Conservation (phyloP, 2,888 invertebrate species). For the Anoplius nigerrimus region DNA sequence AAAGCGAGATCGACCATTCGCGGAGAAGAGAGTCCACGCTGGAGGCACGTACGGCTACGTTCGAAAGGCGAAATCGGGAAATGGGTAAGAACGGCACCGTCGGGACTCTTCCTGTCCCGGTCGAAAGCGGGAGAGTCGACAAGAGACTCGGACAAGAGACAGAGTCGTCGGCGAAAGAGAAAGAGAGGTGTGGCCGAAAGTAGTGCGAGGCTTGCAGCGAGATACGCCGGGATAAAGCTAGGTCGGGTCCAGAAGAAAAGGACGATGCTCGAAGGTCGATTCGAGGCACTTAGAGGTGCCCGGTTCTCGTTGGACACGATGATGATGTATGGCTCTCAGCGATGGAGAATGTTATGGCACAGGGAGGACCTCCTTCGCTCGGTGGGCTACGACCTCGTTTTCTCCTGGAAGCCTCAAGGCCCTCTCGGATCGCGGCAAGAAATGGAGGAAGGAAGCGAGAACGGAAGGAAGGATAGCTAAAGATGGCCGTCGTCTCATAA, state of each 20-base stretch:
- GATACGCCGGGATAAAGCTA: slow-evolving; percentile 43
- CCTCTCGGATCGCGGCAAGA: slow-evolving; percentile 36
- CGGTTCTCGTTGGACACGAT: slow-evolving; percentile 61
- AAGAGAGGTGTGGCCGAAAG: slow-evolving; percentile 13
- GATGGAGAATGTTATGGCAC: slow-evolving; percentile 51
- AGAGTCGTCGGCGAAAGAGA: slow-evolving; percentile 2
- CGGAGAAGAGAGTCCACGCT: background rate
- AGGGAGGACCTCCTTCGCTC: slow-evolving; percentile 37
- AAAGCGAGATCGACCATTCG: background rate
- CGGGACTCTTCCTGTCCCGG: background rate
- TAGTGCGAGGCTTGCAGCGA: slow-evolving; percentile 25
- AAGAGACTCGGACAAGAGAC: slow-evolving; percentile 14
- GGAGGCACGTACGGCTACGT: background rate
- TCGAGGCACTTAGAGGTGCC: slow-evolving; percentile 63
- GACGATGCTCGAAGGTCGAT: slow-evolving; percentile 53
- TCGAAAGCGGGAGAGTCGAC: background rate
- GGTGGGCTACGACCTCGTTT: slow-evolving; percentile 29
- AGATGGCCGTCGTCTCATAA: slow-evolving; percentile 64
- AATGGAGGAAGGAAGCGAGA: slow-evolving; percentile 39
- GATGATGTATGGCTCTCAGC: slow-evolving; percentile 66
- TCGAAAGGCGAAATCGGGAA: background rate
- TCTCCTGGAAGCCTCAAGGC: slow-evolving; percentile 46
- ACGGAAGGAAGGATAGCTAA: slow-evolving; percentile 51
- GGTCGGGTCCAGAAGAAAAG: slow-evolving; percentile 50
- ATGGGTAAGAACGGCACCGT: background rate